Evolutionary conservation across 2,113 vertebrate genomes (phyloP).

Genomic region (Fulica atra): DNA sequence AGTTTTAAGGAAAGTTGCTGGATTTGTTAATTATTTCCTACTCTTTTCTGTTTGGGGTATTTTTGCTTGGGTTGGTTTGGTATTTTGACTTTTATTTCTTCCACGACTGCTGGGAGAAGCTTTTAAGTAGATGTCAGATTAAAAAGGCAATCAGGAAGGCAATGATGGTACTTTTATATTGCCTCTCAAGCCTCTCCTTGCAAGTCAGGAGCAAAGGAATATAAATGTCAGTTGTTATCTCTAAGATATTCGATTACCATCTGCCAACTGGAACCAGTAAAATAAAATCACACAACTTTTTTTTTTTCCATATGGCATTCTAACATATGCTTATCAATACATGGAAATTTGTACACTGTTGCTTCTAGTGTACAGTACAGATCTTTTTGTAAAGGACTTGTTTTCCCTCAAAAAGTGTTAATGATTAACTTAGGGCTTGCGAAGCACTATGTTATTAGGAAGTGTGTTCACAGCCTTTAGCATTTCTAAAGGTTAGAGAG

Average conservation of each 20-base stretch:
- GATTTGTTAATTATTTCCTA: not conserved
- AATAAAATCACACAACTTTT: not conserved
- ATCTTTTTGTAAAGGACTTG: not conserved
- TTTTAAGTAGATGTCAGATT: not conserved
- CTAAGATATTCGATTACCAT: not conserved
- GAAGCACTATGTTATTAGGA: not conserved
- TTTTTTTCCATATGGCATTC: not conserved
- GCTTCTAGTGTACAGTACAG: not conserved
- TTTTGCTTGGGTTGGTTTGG: not conserved
- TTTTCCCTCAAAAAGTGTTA: not conserved
- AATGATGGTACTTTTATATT: not conserved
- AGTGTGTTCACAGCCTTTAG: not conserved
- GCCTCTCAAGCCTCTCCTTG: not conserved
- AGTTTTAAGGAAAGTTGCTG: not conserved
- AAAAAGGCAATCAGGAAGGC: not conserved
- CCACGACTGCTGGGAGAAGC: not conserved
- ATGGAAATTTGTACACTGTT: not conserved
- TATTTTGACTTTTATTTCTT: no score
- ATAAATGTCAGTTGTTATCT: not conserved
- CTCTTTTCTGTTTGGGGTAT: no score
- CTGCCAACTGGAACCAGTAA: not conserved
- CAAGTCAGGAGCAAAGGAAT: not conserved
- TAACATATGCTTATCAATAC: not conserved
- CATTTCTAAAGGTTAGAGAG: not conserved
- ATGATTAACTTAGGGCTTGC: not conserved